Percentiles rank a stretch among this genome's conserved stretches.
Evolutionary conservation across 23 tunicate species (phyloP).

Genomic region (Halocynthia aurantium): DNA sequence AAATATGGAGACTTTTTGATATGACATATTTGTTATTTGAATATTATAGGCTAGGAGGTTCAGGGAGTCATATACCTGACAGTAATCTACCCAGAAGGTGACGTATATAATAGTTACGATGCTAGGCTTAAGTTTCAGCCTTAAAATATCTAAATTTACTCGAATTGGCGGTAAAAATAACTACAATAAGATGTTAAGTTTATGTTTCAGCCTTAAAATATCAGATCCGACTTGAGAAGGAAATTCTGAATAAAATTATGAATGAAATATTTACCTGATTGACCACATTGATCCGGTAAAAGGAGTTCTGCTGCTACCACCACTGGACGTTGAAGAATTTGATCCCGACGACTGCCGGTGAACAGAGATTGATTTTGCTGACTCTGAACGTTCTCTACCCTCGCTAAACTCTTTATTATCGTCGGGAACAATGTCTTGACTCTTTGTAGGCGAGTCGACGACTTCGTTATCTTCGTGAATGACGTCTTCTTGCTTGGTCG

Average conservation of each 20-base stretch:
- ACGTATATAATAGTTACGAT: no score
- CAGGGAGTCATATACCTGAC: no score
- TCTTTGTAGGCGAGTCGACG: background rate
- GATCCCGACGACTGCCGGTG: slow-evolving; percentile 27
- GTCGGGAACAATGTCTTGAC: background rate
- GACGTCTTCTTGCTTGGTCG: slow-evolving; percentile 1
- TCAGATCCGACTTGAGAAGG: background rate
- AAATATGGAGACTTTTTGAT: no score
- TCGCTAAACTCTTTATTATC: background rate
- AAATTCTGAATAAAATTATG: background rate
- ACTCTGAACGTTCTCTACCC: background rate
- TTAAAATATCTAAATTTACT: no score
- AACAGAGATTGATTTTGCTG: background rate
- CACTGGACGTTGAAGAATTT: slow-evolving; percentile 21
- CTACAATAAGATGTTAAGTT: no score
- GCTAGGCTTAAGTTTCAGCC: no score
- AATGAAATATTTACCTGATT: slow-evolving; percentile 42
- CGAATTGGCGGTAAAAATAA: no score
- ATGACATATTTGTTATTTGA: no score
- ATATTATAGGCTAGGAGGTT: no score
- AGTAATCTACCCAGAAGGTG: no score
- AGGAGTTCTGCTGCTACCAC: slow-evolving; percentile 10
- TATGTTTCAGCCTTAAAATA: no score
- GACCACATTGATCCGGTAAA: slow-evolving; percentile 55
- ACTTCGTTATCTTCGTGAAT: slow-evolving; percentile 18